Percentiles rank a stretch among this genome's conserved stretches.
Evolutionary conservation across 2,797 vertebrate species (phyloP).

Genomic region (Huso huso): DNA sequence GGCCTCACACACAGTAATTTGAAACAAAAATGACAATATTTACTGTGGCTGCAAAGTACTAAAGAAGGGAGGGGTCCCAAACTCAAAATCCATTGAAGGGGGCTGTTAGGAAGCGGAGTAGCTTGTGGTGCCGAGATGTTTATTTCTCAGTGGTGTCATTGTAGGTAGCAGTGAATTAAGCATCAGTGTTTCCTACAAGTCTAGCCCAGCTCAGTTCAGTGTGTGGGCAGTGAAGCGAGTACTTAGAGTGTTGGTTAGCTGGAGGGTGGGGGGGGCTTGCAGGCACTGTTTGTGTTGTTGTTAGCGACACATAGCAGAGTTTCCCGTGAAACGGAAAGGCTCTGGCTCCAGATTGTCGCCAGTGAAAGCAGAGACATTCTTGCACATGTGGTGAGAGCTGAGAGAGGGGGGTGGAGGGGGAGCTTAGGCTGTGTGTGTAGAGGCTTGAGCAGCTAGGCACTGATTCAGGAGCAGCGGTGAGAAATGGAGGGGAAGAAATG

Average conservation of each 20-base stretch:
- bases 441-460: no score
- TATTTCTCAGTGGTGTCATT: constrained; percentile 40
- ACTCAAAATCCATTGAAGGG: no score
- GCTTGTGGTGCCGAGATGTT: no score
- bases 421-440: constrained; percentile 32
- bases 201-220: constrained; percentile 32
- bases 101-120: no score
- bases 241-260: neutral
- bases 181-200: constrained; percentile 32
- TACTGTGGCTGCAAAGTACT: no score
- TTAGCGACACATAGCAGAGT: constrained; percentile 47
- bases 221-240: constrained; percentile 32
- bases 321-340: constrained; percentile 48
- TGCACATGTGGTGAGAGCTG: constrained; percentile 37
- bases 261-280: constrained; percentile 2
- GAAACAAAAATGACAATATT: no score
- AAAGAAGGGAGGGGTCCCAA: no score
- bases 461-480: neutral
- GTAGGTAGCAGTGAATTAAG: constrained; percentile 44
- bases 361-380: constrained; percentile 51
- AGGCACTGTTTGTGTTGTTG: constrained; percentile 52
- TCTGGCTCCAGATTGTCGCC: constrained; percentile 58
- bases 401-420: constrained; percentile 28
- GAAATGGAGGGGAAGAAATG: neutral
- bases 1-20: no score